phyloP scores from a whole-genome alignment of 2,113 vertebrate species.

The Indicator maculatus region DNA sequence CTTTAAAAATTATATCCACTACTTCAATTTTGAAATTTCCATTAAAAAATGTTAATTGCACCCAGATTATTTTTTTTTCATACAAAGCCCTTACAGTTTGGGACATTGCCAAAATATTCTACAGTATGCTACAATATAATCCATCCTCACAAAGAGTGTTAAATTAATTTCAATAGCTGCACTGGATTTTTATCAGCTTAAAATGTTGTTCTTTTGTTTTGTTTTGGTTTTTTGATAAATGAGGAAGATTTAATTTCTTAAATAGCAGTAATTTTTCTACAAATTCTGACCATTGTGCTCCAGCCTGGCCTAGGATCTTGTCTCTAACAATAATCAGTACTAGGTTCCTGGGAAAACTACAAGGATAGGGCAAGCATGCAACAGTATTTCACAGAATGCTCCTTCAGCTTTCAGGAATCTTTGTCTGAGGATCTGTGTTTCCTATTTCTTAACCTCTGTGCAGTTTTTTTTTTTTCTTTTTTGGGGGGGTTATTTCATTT shows the following conservation, averaged over 20 bases:
- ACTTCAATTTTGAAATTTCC: neutral
- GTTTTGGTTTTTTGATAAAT: neutral
- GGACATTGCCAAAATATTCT: neutral
- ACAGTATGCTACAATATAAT: neutral
- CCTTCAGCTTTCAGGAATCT: neutral
- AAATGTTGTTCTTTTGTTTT: neutral
- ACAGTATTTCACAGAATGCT: neutral
- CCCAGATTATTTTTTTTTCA: too few relatives aligned
- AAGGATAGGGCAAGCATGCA: neutral
- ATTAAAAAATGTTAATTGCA: neutral
- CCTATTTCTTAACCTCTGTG: neutral
- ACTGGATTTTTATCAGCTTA: neutral
- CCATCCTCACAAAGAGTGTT: rapidly evolving
- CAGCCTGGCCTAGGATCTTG: neutral
- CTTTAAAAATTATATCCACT: neutral
- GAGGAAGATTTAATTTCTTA: neutral
- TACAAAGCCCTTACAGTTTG: neutral
- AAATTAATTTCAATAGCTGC: neutral
- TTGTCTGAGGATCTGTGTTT: neutral
- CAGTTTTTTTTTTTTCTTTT: neutral
- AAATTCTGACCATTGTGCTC: neutral
- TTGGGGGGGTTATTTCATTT: neutral
- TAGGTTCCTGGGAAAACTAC: neutral
- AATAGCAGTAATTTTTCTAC: neutral
- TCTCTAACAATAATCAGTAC: neutral